Base-by-base conservation (phyloP, 2,888 invertebrate genomes). In the Diarsia mendica region DNA sequence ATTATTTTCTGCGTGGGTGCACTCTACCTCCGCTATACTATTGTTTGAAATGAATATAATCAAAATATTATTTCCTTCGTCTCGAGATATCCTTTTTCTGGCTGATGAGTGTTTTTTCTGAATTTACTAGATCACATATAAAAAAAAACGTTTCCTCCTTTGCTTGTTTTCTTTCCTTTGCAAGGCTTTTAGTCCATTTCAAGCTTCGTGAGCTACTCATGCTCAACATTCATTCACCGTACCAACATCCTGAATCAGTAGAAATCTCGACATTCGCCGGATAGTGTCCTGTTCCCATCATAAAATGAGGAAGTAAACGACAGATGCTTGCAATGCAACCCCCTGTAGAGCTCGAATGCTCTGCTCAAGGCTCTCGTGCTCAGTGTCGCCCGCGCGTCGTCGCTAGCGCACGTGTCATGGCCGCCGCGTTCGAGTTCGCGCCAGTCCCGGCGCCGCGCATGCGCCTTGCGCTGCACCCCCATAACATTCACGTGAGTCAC, bases 401-500 rank as follows among this genome's bases (percentile, higher is more conserved):
- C 75, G 79, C 87, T 88, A 79, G 88, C 91, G 92, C 93, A 91
- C 93, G 92, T 87, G 89, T 85, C 84, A 92, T 92, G 92, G 89
- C 90, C 73, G 90, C 92, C 63, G 63, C 63, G 63, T 63, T 63
- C 9, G 63, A 63, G 48, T 65, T 83, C 46, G 85, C 79, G 83
- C 95, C 95, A 3, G 91, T 95, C 64, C 95, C 96, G 67, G 93
- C 93, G 46, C 96, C 96, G 84, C 93, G 96, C 67, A 90, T 94
- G 90, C 95, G 95, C 73, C 87, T 96, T 65, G 95, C 95, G 46
- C 90, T 96, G 55, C 96, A 95, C 80, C 95, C 96, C 76, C 94
- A 95, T 89, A 95, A 96, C 80, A 96, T 96, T 78, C 96, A 96
- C 79, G 96, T 96, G 91, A 96, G 96, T 91, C 48, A 74, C 63